A percentile compares a stretch with the other conserved stretches of the same genome.
These are phyloP conservation scores for Sandelia bainsii DNA, from an alignment of 2,797 vertebrate genomes.

Conservation along the genomic window DNA sequence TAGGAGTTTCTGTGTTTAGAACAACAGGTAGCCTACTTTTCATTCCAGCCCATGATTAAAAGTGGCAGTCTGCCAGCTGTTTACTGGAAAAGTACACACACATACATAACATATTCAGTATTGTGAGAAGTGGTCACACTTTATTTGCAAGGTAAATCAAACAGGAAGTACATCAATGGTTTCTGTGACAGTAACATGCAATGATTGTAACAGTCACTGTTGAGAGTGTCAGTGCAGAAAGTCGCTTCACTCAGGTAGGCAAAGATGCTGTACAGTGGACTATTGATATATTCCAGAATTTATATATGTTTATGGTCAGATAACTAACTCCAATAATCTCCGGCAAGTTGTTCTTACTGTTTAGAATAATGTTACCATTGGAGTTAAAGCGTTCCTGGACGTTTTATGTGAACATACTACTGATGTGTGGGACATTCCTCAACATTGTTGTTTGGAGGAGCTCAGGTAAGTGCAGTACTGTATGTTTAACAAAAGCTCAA, in stretches of 20 bases:
- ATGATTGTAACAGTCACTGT: not conserved
- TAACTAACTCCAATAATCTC: not conserved
- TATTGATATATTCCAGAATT: not conserved
- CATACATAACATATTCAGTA: not conserved
- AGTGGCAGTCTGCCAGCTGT: not conserved
- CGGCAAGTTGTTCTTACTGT: not conserved
- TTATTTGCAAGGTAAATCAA: slow-evolving; percentile 65
- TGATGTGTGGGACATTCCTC: slow-evolving; percentile 25
- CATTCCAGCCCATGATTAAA: not conserved
- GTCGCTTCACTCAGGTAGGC: slow-evolving; percentile 4
- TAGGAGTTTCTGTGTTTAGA: not conserved
- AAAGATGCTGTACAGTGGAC: not conserved
- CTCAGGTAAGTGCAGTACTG: slow-evolving; percentile 7
- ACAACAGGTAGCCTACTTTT: not conserved
- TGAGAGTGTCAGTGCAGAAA: not conserved
- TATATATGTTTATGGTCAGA: not conserved
- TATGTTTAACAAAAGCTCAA: not conserved
- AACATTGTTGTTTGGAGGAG: no score
- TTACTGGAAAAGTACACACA: not conserved
- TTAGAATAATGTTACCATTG: slow-evolving; percentile 25
- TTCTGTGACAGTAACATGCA: not conserved
- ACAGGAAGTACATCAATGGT: not conserved
- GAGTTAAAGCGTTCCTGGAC: not conserved
- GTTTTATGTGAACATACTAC: slow-evolving; percentile 15
- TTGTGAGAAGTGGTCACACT: fast-evolving